phyloP scores from a whole-genome alignment of 2,797 vertebrate species.

The Bovichtus diacanthus region DNA sequence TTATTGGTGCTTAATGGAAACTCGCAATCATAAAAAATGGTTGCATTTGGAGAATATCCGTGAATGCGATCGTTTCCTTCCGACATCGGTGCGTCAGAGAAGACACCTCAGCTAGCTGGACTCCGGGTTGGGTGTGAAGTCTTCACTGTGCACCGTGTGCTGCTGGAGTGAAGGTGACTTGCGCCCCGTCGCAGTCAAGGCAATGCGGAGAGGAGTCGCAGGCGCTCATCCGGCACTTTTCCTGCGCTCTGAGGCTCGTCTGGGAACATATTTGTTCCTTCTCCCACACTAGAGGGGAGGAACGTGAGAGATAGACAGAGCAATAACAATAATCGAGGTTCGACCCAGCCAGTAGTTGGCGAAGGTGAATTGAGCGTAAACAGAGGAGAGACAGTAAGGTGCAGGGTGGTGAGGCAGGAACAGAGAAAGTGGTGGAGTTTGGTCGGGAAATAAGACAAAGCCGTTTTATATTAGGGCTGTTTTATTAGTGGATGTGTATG shows the following conservation, averaged over 20 bases:
- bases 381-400: conserved; percentile 47
- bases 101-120: conserved; percentile 72
- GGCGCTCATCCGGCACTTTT: conserved; percentile 78
- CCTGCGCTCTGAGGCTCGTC: conserved; percentile 84
- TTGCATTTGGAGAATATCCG: conserved; percentile 76
- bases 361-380: conserved; percentile 57
- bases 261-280: conserved; percentile 62
- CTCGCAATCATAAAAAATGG: conserved; percentile 81
- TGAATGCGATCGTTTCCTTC: conserved; percentile 72
- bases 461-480: conserved; percentile 83
- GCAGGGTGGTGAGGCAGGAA: conserved; percentile 48
- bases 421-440: conserved; percentile 66
- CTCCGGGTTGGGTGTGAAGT: conserved; percentile 69
- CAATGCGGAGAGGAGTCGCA: conserved; percentile 87
- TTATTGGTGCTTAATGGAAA: conserved; percentile 87
- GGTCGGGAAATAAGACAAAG: conserved; percentile 36
- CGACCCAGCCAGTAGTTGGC: conserved; percentile 46
- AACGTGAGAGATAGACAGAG: conserved; percentile 29
- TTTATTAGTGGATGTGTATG: conserved; percentile 93
- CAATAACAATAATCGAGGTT: conserved; percentile 37
- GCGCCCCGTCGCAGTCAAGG: conserved; percentile 81
- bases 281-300: conserved; percentile 50
- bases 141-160: conserved; percentile 69
- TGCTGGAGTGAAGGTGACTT: conserved; percentile 89
- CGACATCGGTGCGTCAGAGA: conserved; percentile 76